phyloP scores from a whole-genome alignment of 2,797 vertebrate genomes.

The Enteromius paludinosus region DNA sequence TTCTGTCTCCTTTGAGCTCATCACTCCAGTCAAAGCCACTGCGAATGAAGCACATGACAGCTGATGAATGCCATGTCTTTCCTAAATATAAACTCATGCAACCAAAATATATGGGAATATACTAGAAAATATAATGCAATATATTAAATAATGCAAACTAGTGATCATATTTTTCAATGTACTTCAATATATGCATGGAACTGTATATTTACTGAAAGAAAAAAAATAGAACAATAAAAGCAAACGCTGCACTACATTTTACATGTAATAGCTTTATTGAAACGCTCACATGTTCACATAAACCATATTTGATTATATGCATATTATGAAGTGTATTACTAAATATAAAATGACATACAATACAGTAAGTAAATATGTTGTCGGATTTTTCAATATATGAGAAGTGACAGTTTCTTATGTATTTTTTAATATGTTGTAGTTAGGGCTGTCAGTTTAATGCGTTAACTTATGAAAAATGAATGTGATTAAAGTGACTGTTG shows the following conservation, averaged over 20 bases:
- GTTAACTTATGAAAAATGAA: no score
- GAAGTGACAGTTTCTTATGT: background rate
- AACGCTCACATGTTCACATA: background rate
- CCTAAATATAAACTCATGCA: background rate
- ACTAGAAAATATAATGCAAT: background rate
- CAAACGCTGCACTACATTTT: background rate
- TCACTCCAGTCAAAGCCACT: constrained; percentile 47
- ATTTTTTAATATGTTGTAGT: background rate
- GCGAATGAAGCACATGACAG: constrained; percentile 51
- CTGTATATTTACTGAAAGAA: background rate
- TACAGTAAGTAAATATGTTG: background rate
- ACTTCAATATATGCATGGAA: background rate
- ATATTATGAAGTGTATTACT: background rate
- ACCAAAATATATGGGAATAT: background rate
- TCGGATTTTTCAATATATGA: background rate
- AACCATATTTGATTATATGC: background rate
- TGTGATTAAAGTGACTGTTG: no score
- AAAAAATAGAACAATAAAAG: background rate
- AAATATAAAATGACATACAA: background rate
- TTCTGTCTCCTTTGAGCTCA: constrained; percentile 53
- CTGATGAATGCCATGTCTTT: constrained; percentile 23
- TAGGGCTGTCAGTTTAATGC: no score
- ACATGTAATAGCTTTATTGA: background rate
- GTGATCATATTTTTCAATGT: background rate
- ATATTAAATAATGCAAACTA: background rate